Evolutionary conservation across 2,113 vertebrate genomes (phyloP).

Genomic region (Poeciliopsis occidentalis): DNA sequence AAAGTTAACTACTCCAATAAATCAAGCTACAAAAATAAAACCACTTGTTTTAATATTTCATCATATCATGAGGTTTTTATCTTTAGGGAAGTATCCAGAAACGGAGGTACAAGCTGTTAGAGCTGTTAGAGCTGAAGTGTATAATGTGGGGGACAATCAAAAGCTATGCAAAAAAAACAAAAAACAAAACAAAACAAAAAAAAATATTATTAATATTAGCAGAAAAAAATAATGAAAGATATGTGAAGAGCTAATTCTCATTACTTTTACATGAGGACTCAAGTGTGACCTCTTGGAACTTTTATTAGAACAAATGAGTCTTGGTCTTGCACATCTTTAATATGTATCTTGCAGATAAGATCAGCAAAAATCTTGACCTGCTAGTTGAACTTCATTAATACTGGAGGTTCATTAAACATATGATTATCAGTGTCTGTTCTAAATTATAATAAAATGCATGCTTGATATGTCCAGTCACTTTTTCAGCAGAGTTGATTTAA

Average conservation of each 20-base stretch:
- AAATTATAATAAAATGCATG: background rate
- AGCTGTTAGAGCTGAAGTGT: conserved; percentile 5
- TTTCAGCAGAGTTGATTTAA: background rate
- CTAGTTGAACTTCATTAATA: background rate
- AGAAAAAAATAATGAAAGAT: background rate
- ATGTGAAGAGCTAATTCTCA: background rate
- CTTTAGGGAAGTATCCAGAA: conserved; percentile 8
- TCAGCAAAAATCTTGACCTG: background rate
- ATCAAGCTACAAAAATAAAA: conserved; percentile 48
- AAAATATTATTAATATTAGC: background rate
- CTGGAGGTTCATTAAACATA: background rate
- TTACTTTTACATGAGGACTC: conserved; percentile 7
- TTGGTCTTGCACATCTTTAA: background rate
- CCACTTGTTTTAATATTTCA: conserved; percentile 55
- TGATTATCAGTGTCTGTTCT: background rate
- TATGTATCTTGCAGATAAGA: background rate
- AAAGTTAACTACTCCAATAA: conserved; percentile 49
- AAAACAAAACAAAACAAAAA: background rate
- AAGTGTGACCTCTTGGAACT: background rate
- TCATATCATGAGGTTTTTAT: conserved; percentile 40
- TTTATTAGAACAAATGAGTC: conserved; percentile 4
- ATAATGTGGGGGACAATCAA: background rate
- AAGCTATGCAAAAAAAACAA: too few species aligned
- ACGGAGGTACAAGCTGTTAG: conserved; percentile 16
- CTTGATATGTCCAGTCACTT: background rate